Evolutionary conservation across 2,113 vertebrate genomes (phyloP).

Genomic region (Willisornis vidua): DNA sequence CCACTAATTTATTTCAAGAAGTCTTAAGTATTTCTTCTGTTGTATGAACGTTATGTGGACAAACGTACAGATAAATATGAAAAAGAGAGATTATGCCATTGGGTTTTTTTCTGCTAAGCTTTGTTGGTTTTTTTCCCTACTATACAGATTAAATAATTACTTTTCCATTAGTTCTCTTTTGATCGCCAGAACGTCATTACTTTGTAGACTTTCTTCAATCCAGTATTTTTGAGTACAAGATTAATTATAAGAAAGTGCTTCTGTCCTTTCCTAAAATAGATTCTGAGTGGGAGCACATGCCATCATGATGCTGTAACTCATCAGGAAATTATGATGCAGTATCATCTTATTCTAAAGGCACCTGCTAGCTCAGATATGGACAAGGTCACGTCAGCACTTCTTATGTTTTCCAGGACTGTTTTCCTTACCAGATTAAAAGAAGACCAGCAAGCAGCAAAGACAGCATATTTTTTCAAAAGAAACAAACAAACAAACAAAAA

Average conservation of each 20-base stretch:
- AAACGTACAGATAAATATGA: neutral
- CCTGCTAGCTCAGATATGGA: neutral
- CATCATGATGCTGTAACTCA: constrained; percentile 53
- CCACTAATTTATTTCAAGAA: neutral
- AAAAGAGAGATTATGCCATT: neutral
- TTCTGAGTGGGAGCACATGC: constrained; percentile 47
- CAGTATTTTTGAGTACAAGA: constrained; percentile 50
- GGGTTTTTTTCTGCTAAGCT: neutral
- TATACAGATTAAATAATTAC: constrained; percentile 22
- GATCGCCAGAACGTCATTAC: constrained; percentile 18
- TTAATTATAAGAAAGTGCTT: constrained; percentile 60
- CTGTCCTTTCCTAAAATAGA: constrained; percentile 72
- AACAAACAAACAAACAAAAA: neutral
- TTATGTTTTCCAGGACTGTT: neutral
- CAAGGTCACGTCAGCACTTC: constrained; percentile 23
- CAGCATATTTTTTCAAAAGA: neutral
- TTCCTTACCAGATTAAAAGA: neutral
- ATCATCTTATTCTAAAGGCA: constrained; percentile 24
- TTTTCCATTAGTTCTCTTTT: constrained; percentile 2
- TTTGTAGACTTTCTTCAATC: constrained; percentile 38
- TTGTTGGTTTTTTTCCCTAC: neutral
- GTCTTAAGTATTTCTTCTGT: neutral
- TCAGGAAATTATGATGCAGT: constrained; percentile 41
- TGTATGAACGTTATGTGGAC: neutral
- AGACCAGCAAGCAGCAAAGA: neutral